Conservation (phyloP, 2,888 invertebrate species). For the Drosophila rubida region DNA sequence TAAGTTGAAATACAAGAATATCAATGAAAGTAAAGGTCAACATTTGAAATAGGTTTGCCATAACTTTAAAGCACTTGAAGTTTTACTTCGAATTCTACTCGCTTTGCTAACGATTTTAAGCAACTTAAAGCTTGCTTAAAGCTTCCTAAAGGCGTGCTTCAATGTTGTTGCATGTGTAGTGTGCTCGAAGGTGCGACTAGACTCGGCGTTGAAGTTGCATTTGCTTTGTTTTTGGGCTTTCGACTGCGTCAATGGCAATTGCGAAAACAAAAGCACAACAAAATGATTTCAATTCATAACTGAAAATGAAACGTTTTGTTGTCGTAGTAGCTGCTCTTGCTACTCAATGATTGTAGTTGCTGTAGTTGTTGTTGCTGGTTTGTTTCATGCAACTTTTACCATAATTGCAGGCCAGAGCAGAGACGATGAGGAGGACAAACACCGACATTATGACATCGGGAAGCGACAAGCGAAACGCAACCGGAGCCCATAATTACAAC, state of each 20-base stretch:
- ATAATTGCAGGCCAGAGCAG: conserved; percentile 67
- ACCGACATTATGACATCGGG: conserved; percentile 75
- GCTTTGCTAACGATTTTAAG: too few species aligned
- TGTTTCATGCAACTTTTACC: conserved; percentile 77
- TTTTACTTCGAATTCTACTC: too few species aligned
- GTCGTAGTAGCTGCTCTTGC: conserved; percentile 24
- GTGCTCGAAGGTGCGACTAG: conserved; percentile 12
- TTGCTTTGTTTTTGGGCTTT: conserved; percentile 10
- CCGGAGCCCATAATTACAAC: conserved; percentile 75
- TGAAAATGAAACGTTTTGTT: conserved; percentile 68
- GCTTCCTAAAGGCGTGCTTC: too few species aligned
- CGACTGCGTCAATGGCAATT: conserved; percentile 35
- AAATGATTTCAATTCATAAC: conserved; percentile 65
- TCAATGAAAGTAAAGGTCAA: too few species aligned
- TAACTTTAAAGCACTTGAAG: too few species aligned
- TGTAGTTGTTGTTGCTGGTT: conserved; percentile 43
- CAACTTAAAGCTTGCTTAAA: too few species aligned
- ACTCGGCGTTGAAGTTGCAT: not conserved
- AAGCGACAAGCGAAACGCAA: conserved; percentile 79
- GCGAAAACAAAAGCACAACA: conserved; percentile 59
- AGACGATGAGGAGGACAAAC: conserved; percentile 38
- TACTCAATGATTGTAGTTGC: conserved; percentile 36
- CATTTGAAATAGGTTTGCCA: too few species aligned
- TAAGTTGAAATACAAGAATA: too few species aligned
- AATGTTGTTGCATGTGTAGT: not conserved